Conservation (phyloP, 2,797 vertebrate species). For the Artibeus lituratus region DNA sequence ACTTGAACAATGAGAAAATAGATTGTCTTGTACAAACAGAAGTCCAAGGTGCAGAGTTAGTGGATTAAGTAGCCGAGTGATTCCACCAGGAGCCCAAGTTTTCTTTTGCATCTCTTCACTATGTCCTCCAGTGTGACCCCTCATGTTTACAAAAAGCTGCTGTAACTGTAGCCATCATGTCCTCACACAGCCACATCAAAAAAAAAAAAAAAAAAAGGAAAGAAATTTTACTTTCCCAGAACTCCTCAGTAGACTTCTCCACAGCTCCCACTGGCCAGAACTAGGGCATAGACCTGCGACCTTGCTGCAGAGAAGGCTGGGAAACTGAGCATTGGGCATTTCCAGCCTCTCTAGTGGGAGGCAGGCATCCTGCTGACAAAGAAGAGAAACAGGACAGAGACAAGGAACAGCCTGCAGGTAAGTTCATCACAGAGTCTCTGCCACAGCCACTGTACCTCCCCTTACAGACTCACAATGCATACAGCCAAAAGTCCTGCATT, state of each 20-base stretch:
- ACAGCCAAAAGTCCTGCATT: neutral
- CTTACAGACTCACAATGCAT: neutral
- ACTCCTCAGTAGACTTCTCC: neutral
- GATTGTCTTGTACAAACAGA: neutral
- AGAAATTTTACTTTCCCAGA: neutral
- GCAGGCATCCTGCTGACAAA: neutral
- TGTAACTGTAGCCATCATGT: neutral
- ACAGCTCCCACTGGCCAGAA: neutral
- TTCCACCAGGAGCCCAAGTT: neutral
- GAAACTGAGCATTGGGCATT: neutral
- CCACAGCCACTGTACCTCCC: neutral
- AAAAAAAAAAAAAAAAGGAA: neutral
- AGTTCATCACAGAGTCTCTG: neutral
- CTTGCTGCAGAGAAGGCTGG: neutral
- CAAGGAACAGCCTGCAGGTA: neutral
- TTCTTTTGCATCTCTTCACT: neutral
- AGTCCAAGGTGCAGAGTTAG: neutral
- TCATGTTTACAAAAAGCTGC: neutral
- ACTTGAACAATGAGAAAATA: neutral
- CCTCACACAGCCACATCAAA: neutral
- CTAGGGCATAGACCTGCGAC: neutral
- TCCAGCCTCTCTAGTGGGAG: neutral
- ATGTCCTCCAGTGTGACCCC: neutral
- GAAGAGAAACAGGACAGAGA: neutral
- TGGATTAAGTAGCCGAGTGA: neutral